phyloP scores from a whole-genome alignment of 2,797 vertebrate species.

The Ficedula albicollis region DNA sequence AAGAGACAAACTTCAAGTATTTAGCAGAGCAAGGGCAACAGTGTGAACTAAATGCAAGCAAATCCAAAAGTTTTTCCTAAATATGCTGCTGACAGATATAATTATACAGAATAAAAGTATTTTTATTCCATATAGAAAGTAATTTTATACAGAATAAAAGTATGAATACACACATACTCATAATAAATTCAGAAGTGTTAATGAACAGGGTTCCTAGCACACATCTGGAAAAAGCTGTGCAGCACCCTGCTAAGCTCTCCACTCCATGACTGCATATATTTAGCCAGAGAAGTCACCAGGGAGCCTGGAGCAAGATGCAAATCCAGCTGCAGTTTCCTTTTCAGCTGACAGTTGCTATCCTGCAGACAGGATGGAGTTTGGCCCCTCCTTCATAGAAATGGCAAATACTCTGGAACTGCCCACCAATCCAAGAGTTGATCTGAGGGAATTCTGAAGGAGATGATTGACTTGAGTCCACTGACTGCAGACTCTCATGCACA shows the following conservation, averaged over 20 bases:
- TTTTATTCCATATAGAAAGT: too few relatives aligned
- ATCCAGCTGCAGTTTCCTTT: not conserved
- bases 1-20: not conserved
- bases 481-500: not conserved
- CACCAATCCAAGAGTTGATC: not conserved
- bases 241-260: not conserved
- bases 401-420: not conserved
- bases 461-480: not conserved
- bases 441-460: not conserved
- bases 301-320: not conserved
- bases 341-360: rapidly evolving
- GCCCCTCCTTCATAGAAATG: not conserved
- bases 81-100: not conserved
- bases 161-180: not conserved
- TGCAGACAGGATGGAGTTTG: not conserved
- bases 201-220: not conserved
- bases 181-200: not conserved
- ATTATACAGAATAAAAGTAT: not conserved
- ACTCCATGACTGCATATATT: not conserved
- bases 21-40: not conserved
- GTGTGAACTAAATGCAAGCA: not conserved
- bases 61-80: not conserved
- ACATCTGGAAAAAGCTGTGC: not conserved
- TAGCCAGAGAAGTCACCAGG: not conserved
- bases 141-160: not conserved